Evolutionary conservation across 1,140 invertebrate genomes (phyloP), one percentile per base, ranked within the genome.

Genomic region (Drosophila seguyi): DNA sequence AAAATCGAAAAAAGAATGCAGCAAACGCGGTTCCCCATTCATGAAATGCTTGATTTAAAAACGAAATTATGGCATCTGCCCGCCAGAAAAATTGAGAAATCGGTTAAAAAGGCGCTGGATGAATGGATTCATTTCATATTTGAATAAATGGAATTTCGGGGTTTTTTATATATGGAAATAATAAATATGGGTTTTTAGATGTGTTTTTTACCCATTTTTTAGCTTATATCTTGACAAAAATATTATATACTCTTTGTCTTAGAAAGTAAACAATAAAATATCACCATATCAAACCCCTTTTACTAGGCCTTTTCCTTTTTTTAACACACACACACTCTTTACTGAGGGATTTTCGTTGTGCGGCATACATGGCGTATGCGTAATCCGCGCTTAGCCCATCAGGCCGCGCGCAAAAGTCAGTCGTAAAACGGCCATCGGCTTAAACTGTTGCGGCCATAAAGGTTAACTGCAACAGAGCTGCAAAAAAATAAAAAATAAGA

Each of bases 371-470:
- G 75, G 74, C 80, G 84, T 88, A 88, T 88, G 81, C 84, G 84
- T 88, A 88, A 88, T 88, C 84, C 79, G 85, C 83, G 83, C 83
- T 87, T 87, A 87, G 83, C 75, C 78, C 81, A 73, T 81, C 72
- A 68, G 55, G 47, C 53, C 45, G 53, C 57, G 58, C 41, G 29
- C 36, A 87, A 88, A 90, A 88, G 84, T 90, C 80, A 90, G 77
- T 61, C 80, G 79, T 88, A 88, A 88, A 88, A 90, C 73, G 87
- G 77, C 80, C 84, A 88, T 88, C 80, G 82, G 84, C 84, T 87
- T 87, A 87, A 88, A 87, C 84, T 87, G 83, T 88, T 87, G 84
- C 80, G 80, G 84, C 84, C 84, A 88, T 87, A 87, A 87, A 88
- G 84, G 83, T 82, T 87, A 85, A 85, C 45, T 71, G 85, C 69